A percentile compares a stretch with the other conserved stretches of the same genome.
Evolutionary conservation across 2,888 invertebrate species (phyloP).

Genomic region (Dioctria rufipes): DNA sequence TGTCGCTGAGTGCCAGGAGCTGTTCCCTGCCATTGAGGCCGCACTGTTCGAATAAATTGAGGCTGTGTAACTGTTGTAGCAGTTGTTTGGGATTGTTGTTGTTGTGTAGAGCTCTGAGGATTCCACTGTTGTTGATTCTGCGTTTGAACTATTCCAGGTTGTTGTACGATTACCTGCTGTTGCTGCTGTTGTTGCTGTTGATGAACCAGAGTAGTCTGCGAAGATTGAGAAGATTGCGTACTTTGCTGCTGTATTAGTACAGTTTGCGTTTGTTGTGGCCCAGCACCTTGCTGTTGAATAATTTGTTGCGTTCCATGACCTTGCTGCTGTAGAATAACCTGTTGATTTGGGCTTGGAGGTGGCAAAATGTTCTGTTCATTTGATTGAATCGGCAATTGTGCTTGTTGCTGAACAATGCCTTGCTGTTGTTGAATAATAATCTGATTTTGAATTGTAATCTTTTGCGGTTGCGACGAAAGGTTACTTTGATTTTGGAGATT

Average conservation of each 20-base stretch:
- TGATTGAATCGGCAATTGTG: slow-evolving; percentile 71
- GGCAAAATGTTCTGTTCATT: slow-evolving; percentile 43
- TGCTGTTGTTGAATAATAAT: slow-evolving; percentile 73
- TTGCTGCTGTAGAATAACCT: slow-evolving; percentile 62
- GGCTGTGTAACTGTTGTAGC: slow-evolving; percentile 56
- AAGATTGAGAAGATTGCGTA: slow-evolving; percentile 57
- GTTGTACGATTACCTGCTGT: slow-evolving; percentile 64
- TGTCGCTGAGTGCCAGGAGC: slow-evolving; percentile 74
- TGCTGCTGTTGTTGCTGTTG: slow-evolving; percentile 75
- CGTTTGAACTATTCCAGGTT: slow-evolving; percentile 62
- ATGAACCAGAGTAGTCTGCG: slow-evolving; percentile 66
- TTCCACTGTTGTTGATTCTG: slow-evolving; percentile 75
- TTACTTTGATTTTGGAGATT: slow-evolving; percentile 34
- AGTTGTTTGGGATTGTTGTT: slow-evolving; percentile 70
- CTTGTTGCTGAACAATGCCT: slow-evolving; percentile 73
- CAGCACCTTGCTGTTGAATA: slow-evolving; percentile 70
- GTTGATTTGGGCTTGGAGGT: slow-evolving; percentile 68
- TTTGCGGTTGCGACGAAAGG: slow-evolving; percentile 55
- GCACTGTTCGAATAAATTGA: slow-evolving; percentile 63
- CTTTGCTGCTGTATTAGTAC: slow-evolving; percentile 69
- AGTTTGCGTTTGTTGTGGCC: slow-evolving; percentile 69
- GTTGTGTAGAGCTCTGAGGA: slow-evolving; percentile 69
- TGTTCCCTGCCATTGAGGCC: slow-evolving; percentile 64
- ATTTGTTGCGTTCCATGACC: slow-evolving; percentile 60
- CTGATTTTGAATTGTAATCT: slow-evolving; percentile 71